These are phyloP conservation scores for Orientallactaga bullata DNA, from an alignment of 2,113 vertebrate species.

Conservation along the genomic window DNA sequence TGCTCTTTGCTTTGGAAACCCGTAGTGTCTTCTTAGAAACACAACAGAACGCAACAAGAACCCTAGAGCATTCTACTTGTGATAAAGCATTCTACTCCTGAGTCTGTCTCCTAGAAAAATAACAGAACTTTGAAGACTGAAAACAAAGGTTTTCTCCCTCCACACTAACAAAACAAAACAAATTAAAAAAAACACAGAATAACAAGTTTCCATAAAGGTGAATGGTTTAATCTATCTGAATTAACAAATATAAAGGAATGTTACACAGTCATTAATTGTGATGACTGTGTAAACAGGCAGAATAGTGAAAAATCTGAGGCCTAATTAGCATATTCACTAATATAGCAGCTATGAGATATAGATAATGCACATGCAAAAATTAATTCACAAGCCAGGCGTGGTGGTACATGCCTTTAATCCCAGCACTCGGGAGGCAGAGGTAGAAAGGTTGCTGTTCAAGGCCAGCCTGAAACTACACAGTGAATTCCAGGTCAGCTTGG, in stretches of 20 bases:
- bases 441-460: too few species aligned
- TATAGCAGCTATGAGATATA: background rate
- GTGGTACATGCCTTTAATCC: too few species aligned
- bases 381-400: background rate
- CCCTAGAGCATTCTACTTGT: background rate
- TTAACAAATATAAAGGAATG: background rate
- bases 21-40: background rate
- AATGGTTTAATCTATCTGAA: background rate
- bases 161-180: background rate
- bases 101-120: background rate
- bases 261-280: background rate
- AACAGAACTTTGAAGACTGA: conserved; percentile 4
- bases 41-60: background rate
- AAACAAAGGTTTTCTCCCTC: conserved; percentile 14
- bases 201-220: conserved; percentile 35
- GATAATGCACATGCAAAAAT: conserved; percentile 1
- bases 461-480: too few species aligned
- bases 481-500: too few species aligned
- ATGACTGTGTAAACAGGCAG: background rate
- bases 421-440: too few species aligned
- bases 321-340: background rate
- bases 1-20: background rate
- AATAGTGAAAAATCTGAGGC: conserved; percentile 6
- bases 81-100: background rate
- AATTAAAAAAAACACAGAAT: background rate